These are phyloP conservation scores for Tapirus indicus DNA, from an alignment of 2,797 vertebrate species.

Conservation along the genomic window DNA sequence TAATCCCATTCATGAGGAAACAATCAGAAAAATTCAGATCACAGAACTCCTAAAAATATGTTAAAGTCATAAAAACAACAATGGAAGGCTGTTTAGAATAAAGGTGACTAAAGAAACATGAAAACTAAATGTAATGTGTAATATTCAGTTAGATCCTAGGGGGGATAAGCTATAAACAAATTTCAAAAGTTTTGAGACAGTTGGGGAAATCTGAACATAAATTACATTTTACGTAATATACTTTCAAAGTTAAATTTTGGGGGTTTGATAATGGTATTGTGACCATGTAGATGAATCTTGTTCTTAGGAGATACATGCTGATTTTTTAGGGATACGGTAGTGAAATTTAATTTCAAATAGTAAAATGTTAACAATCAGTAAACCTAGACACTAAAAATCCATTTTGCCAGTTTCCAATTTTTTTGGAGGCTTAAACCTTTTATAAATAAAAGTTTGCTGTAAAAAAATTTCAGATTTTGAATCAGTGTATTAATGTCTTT, in stretches of 20 bases:
- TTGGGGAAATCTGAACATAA: neutral
- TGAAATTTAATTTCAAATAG: neutral
- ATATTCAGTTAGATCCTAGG: neutral
- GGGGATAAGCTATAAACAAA: neutral
- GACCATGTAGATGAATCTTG: neutral
- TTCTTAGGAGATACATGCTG: neutral
- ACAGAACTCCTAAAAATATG: neutral
- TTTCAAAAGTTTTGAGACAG: neutral
- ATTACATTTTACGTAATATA: neutral
- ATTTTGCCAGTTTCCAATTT: neutral
- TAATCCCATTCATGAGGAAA: neutral
- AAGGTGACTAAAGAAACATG: neutral
- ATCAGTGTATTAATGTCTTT: neutral
- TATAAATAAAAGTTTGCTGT: neutral
- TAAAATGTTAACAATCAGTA: neutral
- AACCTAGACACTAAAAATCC: neutral
- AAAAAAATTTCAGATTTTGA: neutral
- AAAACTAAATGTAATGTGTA: neutral
- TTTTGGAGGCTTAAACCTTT: neutral
- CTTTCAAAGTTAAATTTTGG: neutral
- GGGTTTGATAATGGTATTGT: neutral
- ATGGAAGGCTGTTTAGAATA: neutral
- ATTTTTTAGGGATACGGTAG: neutral
- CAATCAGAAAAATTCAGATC: neutral
- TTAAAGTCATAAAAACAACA: neutral